These are phyloP conservation scores for Grammomys dolichurus DNA, from an alignment of 2,113 vertebrate genomes.

Conservation along the genomic window DNA sequence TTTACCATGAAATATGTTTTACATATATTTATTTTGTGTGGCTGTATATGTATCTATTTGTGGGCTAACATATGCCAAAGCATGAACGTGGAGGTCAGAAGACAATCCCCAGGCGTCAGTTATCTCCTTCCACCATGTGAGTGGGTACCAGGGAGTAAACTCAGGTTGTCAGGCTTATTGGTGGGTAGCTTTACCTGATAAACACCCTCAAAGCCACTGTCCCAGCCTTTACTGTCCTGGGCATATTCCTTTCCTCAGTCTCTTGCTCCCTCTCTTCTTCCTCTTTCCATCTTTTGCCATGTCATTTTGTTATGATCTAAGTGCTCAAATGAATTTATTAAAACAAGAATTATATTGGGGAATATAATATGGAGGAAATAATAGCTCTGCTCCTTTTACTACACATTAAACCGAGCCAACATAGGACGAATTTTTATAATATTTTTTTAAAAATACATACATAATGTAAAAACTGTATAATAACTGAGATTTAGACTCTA, in stretches of 20 bases:
- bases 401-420: background rate
- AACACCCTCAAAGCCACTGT: background rate
- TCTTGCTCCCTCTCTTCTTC: background rate
- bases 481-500: background rate
- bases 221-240: background rate
- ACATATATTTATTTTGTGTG: background rate
- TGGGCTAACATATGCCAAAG: too few species aligned
- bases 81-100: too few species aligned
- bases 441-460: background rate
- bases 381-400: background rate
- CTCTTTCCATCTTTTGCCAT: background rate
- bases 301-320: background rate
- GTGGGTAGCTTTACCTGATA: background rate
- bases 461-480: background rate
- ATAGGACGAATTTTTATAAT: background rate
- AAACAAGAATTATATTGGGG: background rate
- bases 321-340: background rate
- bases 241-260: background rate
- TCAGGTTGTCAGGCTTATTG: background rate
- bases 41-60: background rate
- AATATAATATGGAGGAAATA: background rate
- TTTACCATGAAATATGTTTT: background rate
- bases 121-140: background rate
- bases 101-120: too few species aligned
- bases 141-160: background rate